Evolutionary conservation across 2,113 vertebrate genomes (phyloP).

Genomic region (Phalacrocorax brasilianus): DNA sequence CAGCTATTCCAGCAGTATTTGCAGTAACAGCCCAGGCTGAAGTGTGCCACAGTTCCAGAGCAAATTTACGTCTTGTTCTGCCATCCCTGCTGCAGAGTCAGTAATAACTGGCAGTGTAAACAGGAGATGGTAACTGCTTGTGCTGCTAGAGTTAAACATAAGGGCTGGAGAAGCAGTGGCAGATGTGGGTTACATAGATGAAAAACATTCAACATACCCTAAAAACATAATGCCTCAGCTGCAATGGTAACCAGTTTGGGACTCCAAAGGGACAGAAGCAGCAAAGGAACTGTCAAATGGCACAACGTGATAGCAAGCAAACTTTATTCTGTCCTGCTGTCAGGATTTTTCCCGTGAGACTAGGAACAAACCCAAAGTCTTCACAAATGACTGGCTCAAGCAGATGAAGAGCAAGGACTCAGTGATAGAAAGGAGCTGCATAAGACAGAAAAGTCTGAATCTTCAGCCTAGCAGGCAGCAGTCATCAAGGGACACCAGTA

Average conservation of each 20-base stretch:
- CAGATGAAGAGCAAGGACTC: neutral
- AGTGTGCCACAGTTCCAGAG: neutral
- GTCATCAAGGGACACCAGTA: neutral
- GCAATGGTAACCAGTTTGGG: neutral
- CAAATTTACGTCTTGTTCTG: neutral
- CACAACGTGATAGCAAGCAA: neutral
- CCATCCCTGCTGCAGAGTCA: neutral
- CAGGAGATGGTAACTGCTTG: neutral
- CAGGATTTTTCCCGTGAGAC: neutral
- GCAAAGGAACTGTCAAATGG: neutral
- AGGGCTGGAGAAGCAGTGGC: neutral
- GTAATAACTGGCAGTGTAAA: neutral
- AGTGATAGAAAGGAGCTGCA: neutral
- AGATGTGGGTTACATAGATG: neutral
- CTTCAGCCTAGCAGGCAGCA: neutral
- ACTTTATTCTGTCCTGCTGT: neutral
- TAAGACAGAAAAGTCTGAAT: neutral
- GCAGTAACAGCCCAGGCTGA: neutral
- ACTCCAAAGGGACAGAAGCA: neutral
- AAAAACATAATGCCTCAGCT: neutral
- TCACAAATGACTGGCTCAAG: neutral
- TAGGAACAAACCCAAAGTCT: neutral
- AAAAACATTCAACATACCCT: neutral
- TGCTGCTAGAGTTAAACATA: neutral
- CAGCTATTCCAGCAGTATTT: neutral